These are phyloP conservation scores for Myrmophylax atrothorax DNA, from an alignment of 2,113 vertebrate genomes.

Conservation along the genomic window DNA sequence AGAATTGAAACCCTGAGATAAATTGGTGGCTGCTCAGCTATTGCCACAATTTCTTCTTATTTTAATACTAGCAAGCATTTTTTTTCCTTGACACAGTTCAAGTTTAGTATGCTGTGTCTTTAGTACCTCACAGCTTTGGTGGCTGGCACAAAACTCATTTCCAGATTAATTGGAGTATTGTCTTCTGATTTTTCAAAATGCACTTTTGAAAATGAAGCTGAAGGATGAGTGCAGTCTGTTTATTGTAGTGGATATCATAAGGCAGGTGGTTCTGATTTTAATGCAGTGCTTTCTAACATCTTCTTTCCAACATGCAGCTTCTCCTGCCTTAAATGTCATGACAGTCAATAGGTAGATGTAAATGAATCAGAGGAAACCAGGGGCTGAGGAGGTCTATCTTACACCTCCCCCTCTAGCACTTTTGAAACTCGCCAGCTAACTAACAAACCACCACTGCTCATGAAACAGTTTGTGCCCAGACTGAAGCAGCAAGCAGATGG, in stretches of 20 bases:
- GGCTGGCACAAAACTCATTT: neutral
- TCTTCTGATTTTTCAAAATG: neutral
- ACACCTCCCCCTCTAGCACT: neutral
- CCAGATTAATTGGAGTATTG: neutral
- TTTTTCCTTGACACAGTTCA: neutral
- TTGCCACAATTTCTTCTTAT: neutral
- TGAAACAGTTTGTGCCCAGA: accelerated
- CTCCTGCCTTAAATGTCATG: neutral
- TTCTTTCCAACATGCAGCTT: neutral
- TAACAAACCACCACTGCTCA: neutral
- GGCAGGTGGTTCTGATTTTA: neutral
- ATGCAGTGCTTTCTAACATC: neutral
- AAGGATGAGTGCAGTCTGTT: accelerated
- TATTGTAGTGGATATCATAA: accelerated
- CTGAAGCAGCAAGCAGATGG: neutral
- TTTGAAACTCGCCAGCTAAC: neutral
- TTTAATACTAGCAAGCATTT: neutral
- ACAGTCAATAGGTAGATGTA: neutral
- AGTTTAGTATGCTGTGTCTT: neutral
- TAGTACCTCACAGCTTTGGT: neutral
- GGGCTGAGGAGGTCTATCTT: neutral
- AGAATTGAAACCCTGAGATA: neutral
- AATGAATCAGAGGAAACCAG: neutral
- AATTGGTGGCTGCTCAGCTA: neutral
- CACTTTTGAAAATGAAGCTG: neutral